Conservation (phyloP, 2,113 vertebrate species). For the Neoarius graeffei region DNA sequence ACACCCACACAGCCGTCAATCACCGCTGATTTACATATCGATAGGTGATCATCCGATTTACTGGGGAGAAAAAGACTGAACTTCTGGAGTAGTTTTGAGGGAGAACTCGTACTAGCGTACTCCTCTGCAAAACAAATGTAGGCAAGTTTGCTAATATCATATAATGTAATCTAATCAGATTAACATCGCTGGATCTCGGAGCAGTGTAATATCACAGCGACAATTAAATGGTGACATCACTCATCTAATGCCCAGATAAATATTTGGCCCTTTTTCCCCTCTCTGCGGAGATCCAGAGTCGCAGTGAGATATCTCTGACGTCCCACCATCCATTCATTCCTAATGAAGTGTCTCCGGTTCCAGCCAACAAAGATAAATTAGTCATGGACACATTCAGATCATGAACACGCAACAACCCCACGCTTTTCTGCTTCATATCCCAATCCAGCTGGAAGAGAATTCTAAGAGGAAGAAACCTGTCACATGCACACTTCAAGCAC, state of each 20-base stretch:
- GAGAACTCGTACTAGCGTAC: background rate
- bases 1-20: background rate
- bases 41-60: background rate
- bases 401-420: background rate
- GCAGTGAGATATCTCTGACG: background rate
- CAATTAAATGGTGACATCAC: background rate
- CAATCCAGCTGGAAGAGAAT: background rate
- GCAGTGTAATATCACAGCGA: background rate
- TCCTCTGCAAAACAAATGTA: background rate
- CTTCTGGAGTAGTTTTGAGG: background rate
- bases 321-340: background rate
- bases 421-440: background rate
- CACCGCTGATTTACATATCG: background rate
- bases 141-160: background rate
- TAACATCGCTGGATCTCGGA: background rate
- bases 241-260: background rate
- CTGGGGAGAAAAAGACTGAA: background rate
- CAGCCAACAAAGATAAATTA: background rate
- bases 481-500: too few relatives aligned
- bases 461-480: background rate
- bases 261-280: background rate
- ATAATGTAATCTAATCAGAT: background rate
- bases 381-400: background rate
- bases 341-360: background rate
- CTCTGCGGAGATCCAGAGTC: background rate